These are phyloP conservation scores for Pristionchus entomophagus DNA, from an alignment of 2,888 invertebrate genomes.

Conservation along the genomic window DNA sequence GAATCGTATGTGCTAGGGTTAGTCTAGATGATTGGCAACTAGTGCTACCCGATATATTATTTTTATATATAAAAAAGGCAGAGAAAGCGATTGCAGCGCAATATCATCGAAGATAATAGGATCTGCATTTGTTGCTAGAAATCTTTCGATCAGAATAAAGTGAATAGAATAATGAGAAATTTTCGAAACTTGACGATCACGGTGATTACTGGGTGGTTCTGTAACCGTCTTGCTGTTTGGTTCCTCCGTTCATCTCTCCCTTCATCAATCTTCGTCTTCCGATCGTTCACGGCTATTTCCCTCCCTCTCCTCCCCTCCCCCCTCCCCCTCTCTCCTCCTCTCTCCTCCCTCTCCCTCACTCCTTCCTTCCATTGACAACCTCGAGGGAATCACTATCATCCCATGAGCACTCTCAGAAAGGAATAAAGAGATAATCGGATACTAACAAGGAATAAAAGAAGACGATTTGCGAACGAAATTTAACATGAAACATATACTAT, in stretches of 20 bases:
- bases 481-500: neutral
- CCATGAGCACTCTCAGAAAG: neutral
- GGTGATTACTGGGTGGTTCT: neutral
- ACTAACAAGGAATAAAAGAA: neutral
- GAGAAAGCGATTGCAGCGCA: too few relatives aligned
- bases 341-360: neutral
- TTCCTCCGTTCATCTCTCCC: neutral
- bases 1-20: constrained; percentile 6
- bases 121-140: too few relatives aligned
- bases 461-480: neutral
- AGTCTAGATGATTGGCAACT: neutral
- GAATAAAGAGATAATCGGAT: neutral
- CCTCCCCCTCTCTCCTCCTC: neutral
- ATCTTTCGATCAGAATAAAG: too few relatives aligned
- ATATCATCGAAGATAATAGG: too few relatives aligned
- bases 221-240: neutral
- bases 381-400: constrained; percentile 13
- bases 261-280: constrained; percentile 16
- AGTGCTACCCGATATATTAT: too few relatives aligned
- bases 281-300: neutral
- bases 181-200: too few relatives aligned
- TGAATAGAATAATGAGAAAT: too few relatives aligned
- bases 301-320: neutral
- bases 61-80: too few relatives aligned
- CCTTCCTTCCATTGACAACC: neutral